Conservation (phyloP, 2,113 vertebrate species). For the Choloepus hoffmanni region DNA sequence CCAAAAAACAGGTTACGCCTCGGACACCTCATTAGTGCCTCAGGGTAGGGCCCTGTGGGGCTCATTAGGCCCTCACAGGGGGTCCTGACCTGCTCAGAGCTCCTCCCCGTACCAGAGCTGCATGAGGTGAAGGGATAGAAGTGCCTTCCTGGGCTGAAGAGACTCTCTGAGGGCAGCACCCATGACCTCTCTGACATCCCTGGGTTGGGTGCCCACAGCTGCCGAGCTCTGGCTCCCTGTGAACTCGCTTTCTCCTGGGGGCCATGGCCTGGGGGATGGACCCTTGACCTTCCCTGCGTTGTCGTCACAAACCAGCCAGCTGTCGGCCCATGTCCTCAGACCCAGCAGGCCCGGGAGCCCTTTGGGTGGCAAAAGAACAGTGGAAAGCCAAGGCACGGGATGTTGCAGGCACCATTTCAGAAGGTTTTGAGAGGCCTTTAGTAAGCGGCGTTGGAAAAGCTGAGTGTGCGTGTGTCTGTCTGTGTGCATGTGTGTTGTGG, state of each 20-base stretch:
- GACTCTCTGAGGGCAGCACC: neutral
- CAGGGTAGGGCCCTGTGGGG: neutral
- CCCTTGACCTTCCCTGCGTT: neutral
- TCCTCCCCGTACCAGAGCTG: neutral
- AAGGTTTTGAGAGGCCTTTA: slow-evolving; percentile 64
- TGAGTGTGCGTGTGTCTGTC: neutral
- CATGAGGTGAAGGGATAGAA: neutral
- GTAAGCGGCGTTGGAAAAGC: slow-evolving; percentile 40
- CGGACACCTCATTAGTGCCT: slow-evolving; percentile 41
- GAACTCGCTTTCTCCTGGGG: neutral
- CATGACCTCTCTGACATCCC: neutral
- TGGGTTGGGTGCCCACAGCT: neutral
- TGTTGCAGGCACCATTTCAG: slow-evolving; percentile 29
- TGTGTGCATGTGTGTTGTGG: neutral
- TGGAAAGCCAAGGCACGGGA: slow-evolving; percentile 55
- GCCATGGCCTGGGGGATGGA: neutral
- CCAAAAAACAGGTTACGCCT: slow-evolving; percentile 56
- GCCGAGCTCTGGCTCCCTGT: neutral
- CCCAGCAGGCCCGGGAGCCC: neutral
- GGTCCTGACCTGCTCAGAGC: neutral
- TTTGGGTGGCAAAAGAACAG: slow-evolving; percentile 71
- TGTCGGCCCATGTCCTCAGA: neutral
- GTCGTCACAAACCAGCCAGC: neutral
- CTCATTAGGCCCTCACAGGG: neutral
- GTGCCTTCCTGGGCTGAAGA: neutral